These are phyloP conservation scores for Himalopsyche japonica DNA, from an alignment of 2,888 invertebrate species.

Conservation along the genomic window DNA sequence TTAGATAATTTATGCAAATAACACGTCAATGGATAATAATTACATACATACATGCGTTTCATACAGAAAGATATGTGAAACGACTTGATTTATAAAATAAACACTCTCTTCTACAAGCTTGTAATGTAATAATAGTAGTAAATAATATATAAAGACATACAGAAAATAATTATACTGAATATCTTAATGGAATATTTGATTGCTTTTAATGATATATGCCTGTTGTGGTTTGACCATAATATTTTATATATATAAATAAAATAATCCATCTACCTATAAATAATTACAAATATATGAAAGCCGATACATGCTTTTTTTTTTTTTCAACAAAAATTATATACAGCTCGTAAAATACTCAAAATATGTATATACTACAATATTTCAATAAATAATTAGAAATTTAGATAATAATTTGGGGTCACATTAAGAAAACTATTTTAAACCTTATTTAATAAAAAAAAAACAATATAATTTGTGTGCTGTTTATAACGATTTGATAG, in stretches of 20 bases:
- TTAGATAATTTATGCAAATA: constrained; percentile 7
- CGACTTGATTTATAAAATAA: background rate
- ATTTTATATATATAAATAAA: background rate
- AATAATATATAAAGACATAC: background rate
- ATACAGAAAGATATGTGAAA: background rate
- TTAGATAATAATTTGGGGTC: too few relatives aligned
- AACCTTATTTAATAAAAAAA: too few relatives aligned
- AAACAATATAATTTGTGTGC: too few relatives aligned
- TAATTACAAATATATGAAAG: too few relatives aligned
- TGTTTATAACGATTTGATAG: too few relatives aligned
- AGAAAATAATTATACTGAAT: background rate
- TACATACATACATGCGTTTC: background rate
- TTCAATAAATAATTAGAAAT: too few relatives aligned
- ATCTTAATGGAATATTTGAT: background rate
- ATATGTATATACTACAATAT: too few relatives aligned
- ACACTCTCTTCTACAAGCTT: background rate
- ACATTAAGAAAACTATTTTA: too few relatives aligned
- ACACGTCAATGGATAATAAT: background rate
- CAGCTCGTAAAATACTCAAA: too few relatives aligned
- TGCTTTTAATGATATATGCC: background rate
- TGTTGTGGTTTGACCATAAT: background rate
- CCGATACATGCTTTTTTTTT: too few relatives aligned
- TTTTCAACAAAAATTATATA: too few relatives aligned
- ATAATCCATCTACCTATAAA: too few relatives aligned
- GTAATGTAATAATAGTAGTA: background rate